Conservation (phyloP, 2,113 vertebrate species). For the Periophthalmus modestus region DNA sequence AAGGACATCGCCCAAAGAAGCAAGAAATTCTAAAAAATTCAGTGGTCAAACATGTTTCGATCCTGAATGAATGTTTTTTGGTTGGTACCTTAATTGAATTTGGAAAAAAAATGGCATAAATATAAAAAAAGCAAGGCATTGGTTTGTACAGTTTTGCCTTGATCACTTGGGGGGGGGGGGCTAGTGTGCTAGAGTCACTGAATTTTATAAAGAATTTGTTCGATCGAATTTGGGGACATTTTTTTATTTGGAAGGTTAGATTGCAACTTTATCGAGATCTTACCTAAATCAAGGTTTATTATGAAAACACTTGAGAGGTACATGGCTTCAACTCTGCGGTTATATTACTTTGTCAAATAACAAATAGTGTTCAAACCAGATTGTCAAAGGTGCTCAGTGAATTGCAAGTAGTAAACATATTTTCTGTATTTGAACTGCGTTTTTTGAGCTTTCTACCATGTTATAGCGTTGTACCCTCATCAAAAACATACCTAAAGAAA, state of each 20-base stretch:
- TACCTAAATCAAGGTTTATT: background rate
- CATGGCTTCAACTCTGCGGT: too few species aligned
- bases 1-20: background rate
- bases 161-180: background rate
- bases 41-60: background rate
- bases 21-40: background rate
- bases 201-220: background rate
- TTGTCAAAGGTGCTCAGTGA: too few species aligned
- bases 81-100: background rate
- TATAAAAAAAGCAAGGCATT: too few species aligned
- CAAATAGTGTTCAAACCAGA: too few species aligned
- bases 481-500: too few species aligned
- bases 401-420: too few species aligned
- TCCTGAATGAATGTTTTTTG: background rate
- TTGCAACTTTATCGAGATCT: background rate
- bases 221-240: too few species aligned
- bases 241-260: too few species aligned
- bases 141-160: background rate
- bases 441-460: too few species aligned
- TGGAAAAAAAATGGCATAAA: background rate
- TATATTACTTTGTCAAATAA: background rate
- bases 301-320: too few species aligned
- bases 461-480: too few species aligned
- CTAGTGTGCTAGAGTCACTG: background rate
- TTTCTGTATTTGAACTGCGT: too few species aligned